Evolutionary conservation across 2,113 vertebrate species (phyloP).

Genomic region (Sterrhoptilus dennistouni): DNA sequence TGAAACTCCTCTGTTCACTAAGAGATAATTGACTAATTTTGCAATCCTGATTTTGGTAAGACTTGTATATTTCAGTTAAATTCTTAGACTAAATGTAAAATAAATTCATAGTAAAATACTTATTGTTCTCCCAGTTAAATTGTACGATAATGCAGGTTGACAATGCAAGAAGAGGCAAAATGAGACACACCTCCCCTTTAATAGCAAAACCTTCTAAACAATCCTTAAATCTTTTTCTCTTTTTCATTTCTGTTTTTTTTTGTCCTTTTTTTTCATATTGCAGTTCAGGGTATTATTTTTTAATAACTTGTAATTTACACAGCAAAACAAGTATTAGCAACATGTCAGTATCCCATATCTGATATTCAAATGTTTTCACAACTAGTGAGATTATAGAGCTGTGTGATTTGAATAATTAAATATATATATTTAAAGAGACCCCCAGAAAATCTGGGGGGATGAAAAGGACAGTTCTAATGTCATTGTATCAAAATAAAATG

Average conservation of each 20-base stretch:
- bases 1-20: not conserved
- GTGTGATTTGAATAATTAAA: constrained; percentile 68
- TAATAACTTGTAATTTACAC: constrained; percentile 44
- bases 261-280: not conserved
- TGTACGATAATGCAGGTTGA: not conserved
- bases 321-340: constrained; percentile 42
- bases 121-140: not conserved
- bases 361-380: constrained; percentile 41
- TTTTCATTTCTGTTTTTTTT: too few species aligned
- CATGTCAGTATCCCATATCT: constrained; percentile 27
- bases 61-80: not conserved
- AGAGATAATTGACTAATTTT: not conserved
- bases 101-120: not conserved
- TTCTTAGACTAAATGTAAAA: not conserved
- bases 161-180: not conserved
- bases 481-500: constrained; percentile 69
- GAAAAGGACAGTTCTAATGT: constrained; percentile 52
- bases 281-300: not conserved
- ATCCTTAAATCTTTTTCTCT: not conserved
- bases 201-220: not conserved
- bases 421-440: constrained; percentile 67
- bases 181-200: not conserved
- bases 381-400: constrained; percentile 25
- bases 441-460: not conserved
- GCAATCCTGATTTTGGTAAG: not conserved